Conservation (phyloP, 2,888 invertebrate species). For the Sceliomorpha sp. region DNA sequence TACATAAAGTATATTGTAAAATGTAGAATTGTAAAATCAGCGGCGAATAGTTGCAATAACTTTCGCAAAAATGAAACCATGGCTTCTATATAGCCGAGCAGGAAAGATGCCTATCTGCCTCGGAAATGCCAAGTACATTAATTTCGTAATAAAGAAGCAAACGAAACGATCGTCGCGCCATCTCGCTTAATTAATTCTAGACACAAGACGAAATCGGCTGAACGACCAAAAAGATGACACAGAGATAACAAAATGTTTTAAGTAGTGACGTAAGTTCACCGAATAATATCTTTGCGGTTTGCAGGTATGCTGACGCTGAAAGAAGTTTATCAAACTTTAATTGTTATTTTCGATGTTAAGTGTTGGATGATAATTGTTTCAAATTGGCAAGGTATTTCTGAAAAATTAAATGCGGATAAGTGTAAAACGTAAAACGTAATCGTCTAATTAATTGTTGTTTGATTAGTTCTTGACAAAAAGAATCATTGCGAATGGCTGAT, state of each 20-base stretch:
- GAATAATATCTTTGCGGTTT: slow-evolving; percentile 15
- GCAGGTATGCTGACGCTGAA: slow-evolving; percentile 13
- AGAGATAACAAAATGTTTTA: slow-evolving; percentile 48
- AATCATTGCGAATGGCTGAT: no score
- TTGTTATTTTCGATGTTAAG: slow-evolving; percentile 1
- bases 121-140: slow-evolving; percentile 68
- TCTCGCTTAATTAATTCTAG: slow-evolving; percentile 56
- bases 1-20: slow-evolving; percentile 3
- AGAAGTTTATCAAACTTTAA: slow-evolving; percentile 23
- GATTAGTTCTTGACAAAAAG: no score
- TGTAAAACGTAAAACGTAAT: no score
- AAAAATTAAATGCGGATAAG: no score
- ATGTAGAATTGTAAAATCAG: slow-evolving; percentile 30
- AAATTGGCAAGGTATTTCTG: no score
- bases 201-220: slow-evolving; percentile 42
- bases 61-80: slow-evolving; percentile 51
- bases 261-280: slow-evolving; percentile 43
- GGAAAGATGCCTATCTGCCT: slow-evolving; percentile 57
- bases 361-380: no score
- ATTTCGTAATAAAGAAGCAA: slow-evolving; percentile 69
- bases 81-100: slow-evolving; percentile 36
- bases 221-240: slow-evolving; percentile 49
- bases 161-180: slow-evolving; percentile 66
- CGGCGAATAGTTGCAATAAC: slow-evolving; percentile 46
- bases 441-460: no score